Percentiles rank a stretch among this genome's conserved stretches.
phyloP scores from a whole-genome alignment of 2,113 vertebrate species.

The Sclerurus mexicanus region DNA sequence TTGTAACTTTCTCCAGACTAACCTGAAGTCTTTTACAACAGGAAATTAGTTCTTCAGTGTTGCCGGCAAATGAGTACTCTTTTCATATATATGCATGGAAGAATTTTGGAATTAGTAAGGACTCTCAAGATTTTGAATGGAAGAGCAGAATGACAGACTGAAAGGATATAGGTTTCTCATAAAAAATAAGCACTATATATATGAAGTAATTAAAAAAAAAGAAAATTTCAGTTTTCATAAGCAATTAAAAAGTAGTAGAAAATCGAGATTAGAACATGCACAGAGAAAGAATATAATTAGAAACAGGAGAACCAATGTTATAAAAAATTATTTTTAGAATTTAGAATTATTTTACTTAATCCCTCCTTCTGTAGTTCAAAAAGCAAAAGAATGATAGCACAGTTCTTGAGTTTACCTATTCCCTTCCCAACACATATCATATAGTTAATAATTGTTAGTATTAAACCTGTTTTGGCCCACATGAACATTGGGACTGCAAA shows the following conservation, averaged over 20 bases:
- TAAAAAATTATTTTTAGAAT: background rate
- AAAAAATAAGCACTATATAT: background rate
- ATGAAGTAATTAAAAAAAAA: background rate
- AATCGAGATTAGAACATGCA: background rate
- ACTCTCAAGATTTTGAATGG: background rate
- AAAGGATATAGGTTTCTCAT: background rate
- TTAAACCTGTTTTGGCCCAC: background rate
- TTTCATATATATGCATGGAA: background rate
- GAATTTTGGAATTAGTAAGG: background rate
- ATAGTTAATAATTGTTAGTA: background rate
- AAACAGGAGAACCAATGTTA: background rate
- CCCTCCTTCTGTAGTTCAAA: background rate
- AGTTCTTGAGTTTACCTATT: background rate
- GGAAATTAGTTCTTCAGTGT: background rate
- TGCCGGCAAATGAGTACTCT: background rate
- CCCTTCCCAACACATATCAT: background rate
- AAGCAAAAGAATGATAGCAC: background rate
- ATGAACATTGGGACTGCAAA: background rate
- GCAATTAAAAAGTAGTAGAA: background rate
- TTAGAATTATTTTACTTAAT: background rate
- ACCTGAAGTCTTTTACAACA: background rate
- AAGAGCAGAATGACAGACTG: background rate
- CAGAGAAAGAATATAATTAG: background rate
- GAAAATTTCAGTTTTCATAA: background rate
- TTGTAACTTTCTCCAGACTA: background rate